Base-by-base conservation (phyloP, 2,113 vertebrate species). In the Marcusenius ussheri region DNA sequence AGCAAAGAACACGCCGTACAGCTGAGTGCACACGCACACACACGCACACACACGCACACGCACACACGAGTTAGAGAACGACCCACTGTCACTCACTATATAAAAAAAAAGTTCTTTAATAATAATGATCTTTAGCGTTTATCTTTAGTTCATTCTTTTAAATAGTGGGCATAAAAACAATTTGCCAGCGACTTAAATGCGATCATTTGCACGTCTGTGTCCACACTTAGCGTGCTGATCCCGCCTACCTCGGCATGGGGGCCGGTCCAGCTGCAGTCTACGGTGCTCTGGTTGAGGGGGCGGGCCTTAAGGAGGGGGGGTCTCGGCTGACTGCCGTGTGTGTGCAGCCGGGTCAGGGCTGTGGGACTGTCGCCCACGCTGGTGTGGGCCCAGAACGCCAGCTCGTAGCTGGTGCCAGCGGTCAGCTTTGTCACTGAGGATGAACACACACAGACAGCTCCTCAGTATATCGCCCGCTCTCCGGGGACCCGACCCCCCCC, bases 331-430 rank as follows among this genome's bases (percentile, higher is more conserved):
- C 92, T 92, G 10, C 98, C 97, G 11, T 50, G 83, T 70, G 98
- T 99, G 92, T 94, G 92, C 7, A 97, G 94, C 0, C 96, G 97
- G 11, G 95, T 96, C 89, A 99, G 97, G 1, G 97, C 96, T 66
- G 97, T 96, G 87, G 98, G 97, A 91, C 98, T 99, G 93, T 99
- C 98, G 0, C 98, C 98, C 27, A 97, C 92, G 39, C 94, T 95
- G 0, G 98, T 98, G 95, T 95, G 97, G 83, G 97, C 98, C 98
- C 97, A 99, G 4, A 97, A 97, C 1, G 97, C 97, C 94, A 99
- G 96, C 92, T 99, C 98, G 11, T 99, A 99, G 53, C 95, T 66
- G 0, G 97, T 99, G 0, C 98, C 98, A 1, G 97, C 96, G 7
- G 98, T 98, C 94, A 99, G 93, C 92, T 98, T 99, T 5, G 92